Evolutionary conservation across 1,140 invertebrate species (phyloP), one percentile per base, ranked within the genome.

Genomic region (Camponotus vicinus): DNA sequence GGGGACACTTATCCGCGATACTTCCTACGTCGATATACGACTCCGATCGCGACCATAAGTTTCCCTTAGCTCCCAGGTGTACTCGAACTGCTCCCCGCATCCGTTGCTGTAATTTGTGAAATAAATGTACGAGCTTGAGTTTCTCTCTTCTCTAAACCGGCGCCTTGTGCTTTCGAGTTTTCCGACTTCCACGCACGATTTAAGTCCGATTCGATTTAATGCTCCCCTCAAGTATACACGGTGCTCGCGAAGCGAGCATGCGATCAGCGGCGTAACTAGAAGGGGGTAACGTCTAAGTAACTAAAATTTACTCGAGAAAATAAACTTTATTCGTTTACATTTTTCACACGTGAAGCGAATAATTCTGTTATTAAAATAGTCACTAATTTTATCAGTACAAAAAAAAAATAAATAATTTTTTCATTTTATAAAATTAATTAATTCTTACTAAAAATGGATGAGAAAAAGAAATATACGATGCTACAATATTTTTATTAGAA

Each of bases 101-200:
- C 63, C 85, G 88, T 52, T 59, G 67, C 40, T 73, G 89, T 89
- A 90, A 90, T 90, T 90, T 87, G 88, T 73, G 85, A 84, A 84
- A 86, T 77, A 86, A 89, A 89, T 76, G 85, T 86, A 89, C 88
- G 88, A 59, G 78, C 52, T 76, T 59, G 61, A 90, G 89, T 89
- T 89, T 71, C 59, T 71, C 57, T 70, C 21, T 52, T 71, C 59
- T 71, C 21, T 21, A 9, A 84, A 82, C 52, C 34, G 45, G 15
- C 4, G 21, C 21, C 21, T 21, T 21, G 21, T 21, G 64, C 63
- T 86, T 67, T 49, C 84, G 15, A 89, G 49, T 52, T 27, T 85
- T 76, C 37, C 67, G 63, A 37, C 69, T 64, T 85, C 21, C 73
- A 85, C 45, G 70, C 55, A 40, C 77, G 77, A 82, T 79, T 80